These are phyloP conservation scores for Tholera decimalis DNA, from an alignment of 2,888 invertebrate species.

Conservation along the genomic window DNA sequence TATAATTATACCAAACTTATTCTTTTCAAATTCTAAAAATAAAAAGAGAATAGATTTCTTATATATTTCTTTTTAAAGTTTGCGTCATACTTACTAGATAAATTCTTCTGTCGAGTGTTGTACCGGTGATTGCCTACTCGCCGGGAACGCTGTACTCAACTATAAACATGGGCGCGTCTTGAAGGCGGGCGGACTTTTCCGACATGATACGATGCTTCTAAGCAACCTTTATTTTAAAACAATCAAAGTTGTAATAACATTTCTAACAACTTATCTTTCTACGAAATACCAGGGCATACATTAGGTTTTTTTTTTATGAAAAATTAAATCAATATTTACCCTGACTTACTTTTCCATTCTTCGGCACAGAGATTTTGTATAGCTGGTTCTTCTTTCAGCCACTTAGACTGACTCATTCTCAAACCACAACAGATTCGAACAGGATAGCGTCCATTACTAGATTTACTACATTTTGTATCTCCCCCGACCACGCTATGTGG, in stretches of 20 bases:
- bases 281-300: background rate
- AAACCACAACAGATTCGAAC: background rate
- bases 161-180: background rate
- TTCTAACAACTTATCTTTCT: background rate
- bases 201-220: background rate
- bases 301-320: background rate
- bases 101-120: background rate
- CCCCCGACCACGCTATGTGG: slow-evolving; percentile 8
- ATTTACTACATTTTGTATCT: slow-evolving; percentile 15
- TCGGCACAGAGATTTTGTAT: background rate
- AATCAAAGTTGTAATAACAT: slow-evolving; percentile 7
- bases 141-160: too few species aligned
- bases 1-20: too few species aligned
- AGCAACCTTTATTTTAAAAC: slow-evolving; percentile 13
- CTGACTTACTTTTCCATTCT: background rate
- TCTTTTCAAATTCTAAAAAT: too few species aligned
- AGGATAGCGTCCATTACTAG: background rate
- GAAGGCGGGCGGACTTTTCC: slow-evolving; percentile 7
- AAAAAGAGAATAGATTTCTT: too few species aligned
- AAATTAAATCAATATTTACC: background rate
- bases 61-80: too few species aligned
- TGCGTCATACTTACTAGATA: background rate
- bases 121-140: background rate
- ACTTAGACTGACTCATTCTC: background rate
- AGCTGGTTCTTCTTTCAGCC: background rate